Percentiles rank a stretch among this genome's conserved stretches.
Conservation (phyloP, 2,797 vertebrate species). For the Emys orbicularis region DNA sequence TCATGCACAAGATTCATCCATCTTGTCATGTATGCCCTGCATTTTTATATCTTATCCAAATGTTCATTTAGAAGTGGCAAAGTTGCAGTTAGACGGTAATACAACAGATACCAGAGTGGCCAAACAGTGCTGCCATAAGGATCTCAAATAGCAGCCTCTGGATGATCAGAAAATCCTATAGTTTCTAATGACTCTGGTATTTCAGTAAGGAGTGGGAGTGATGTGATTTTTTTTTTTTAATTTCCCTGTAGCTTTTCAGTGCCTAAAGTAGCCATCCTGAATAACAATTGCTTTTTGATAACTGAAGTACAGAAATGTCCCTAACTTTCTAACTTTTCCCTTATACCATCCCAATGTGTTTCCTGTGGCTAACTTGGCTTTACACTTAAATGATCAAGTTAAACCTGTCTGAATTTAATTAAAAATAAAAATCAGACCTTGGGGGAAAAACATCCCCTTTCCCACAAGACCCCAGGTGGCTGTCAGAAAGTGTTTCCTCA, state of each 20-base stretch:
- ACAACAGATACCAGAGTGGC: background rate
- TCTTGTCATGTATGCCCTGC: background rate
- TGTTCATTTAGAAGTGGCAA: accelerated
- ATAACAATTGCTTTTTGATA: background rate
- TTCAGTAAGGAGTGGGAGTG: background rate
- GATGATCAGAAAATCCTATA: background rate
- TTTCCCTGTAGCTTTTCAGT: background rate
- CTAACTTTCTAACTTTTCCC: background rate
- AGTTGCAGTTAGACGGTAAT: background rate
- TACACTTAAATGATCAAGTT: constrained; percentile 35
- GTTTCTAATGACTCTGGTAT: accelerated
- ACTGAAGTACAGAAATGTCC: background rate
- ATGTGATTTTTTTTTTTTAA: accelerated
- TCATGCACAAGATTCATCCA: accelerated
- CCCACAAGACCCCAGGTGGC: background rate
- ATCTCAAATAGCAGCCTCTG: accelerated
- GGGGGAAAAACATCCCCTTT: constrained; percentile 44
- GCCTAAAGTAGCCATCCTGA: background rate
- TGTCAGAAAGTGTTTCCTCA: constrained; percentile 48
- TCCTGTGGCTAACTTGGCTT: constrained; percentile 30
- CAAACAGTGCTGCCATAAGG: background rate
- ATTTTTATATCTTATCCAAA: background rate
- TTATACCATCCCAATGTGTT: constrained; percentile 8
- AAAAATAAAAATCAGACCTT: constrained; percentile 60
- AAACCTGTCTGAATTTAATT: constrained; percentile 44